These are phyloP conservation scores for Tachina grossa DNA, from an alignment of 2,888 invertebrate species.

Conservation along the genomic window DNA sequence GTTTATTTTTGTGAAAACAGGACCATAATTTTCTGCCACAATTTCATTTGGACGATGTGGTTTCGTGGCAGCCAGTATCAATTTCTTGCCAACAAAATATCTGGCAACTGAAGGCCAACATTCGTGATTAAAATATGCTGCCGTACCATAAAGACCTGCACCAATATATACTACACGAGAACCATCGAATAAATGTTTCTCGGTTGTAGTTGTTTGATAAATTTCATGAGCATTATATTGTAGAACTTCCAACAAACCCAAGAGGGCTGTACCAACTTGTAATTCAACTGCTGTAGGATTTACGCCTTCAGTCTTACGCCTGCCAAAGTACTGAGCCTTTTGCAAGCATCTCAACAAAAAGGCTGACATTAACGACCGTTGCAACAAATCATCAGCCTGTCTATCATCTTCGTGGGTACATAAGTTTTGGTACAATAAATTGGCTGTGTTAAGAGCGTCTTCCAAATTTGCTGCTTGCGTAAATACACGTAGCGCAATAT, in stretches of 20 bases:
- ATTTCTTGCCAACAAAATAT: constrained; percentile 88
- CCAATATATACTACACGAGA: constrained; percentile 82
- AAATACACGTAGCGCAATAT: constrained; percentile 89
- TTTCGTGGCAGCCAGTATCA: constrained; percentile 87
- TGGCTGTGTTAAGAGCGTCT: constrained; percentile 80
- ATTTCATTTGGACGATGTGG: constrained; percentile 86
- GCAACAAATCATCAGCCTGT: constrained; percentile 87
- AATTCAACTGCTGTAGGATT: constrained; percentile 84
- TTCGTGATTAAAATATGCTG: constrained; percentile 92
- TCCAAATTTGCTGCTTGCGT: constrained; percentile 85
- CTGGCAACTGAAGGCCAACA: constrained; percentile 91
- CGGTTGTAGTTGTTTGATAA: constrained; percentile 86
- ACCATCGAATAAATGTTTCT: constrained; percentile 83
- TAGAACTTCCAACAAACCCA: constrained; percentile 88
- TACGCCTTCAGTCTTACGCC: constrained; percentile 81
- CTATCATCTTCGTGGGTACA: constrained; percentile 87
- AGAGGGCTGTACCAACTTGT: constrained; percentile 86
- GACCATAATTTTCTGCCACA: constrained; percentile 93
- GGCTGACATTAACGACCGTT: constrained; percentile 89
- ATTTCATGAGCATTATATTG: constrained; percentile 95
- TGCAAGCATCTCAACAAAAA: constrained; percentile 89
- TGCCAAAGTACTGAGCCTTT: constrained; percentile 86
- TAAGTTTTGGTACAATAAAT: constrained; percentile 85
- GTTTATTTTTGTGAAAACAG: constrained; percentile 86
- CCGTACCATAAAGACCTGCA: constrained; percentile 89